Evolutionary conservation across 2,797 vertebrate genomes (phyloP).

Genomic region (Corythornis leucogaster): DNA sequence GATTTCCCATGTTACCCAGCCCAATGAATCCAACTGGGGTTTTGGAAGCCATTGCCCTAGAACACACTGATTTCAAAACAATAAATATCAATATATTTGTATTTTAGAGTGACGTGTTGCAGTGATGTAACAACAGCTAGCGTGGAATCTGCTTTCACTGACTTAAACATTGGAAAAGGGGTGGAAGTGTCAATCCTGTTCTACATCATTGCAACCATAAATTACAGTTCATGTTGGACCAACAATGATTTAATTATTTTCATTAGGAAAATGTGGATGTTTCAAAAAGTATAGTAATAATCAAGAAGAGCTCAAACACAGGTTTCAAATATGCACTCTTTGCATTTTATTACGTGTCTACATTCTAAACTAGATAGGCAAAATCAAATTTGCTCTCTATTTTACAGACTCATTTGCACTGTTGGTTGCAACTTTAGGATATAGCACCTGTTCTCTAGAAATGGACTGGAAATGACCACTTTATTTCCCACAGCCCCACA

Average conservation of each 20-base stretch:
- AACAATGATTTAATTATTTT: background rate
- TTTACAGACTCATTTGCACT: background rate
- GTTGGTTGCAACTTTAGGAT: background rate
- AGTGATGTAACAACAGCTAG: background rate
- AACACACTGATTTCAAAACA: constrained; percentile 84
- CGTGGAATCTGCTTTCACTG: background rate
- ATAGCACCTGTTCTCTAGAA: background rate
- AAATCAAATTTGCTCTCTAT: background rate
- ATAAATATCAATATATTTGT: constrained; percentile 39
- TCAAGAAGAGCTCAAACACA: background rate
- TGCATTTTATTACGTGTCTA: background rate
- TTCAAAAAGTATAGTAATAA: background rate
- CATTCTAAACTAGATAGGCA: background rate
- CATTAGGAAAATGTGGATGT: background rate
- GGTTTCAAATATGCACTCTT: background rate
- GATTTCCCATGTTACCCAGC: constrained; percentile 98
- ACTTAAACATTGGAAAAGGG: background rate
- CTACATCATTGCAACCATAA: background rate
- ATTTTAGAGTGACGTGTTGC: background rate
- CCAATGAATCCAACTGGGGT: constrained; percentile 96
- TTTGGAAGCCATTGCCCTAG: constrained; percentile 96
- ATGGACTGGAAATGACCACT: background rate
- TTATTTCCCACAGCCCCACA: background rate
- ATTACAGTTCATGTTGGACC: background rate
- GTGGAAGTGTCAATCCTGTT: background rate